Percentiles rank a stretch among this genome's conserved stretches.
Evolutionary conservation across 2,888 invertebrate genomes (phyloP).

Genomic region (Agrotis exclamationis): DNA sequence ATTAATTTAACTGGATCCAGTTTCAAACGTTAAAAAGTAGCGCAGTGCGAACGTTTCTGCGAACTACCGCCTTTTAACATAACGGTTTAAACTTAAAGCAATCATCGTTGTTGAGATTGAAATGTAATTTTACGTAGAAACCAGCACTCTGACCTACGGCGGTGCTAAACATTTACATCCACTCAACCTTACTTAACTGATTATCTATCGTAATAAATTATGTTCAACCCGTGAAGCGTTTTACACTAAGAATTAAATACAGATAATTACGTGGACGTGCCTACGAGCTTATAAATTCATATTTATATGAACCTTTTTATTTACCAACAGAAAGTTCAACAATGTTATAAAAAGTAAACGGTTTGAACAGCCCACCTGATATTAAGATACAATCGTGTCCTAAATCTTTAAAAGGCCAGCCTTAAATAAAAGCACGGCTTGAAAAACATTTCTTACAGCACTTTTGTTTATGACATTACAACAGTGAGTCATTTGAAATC

Average conservation of each 20-base stretch:
- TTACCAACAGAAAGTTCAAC: conserved; percentile 48
- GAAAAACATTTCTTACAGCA: conserved; percentile 41
- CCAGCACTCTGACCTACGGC: conserved; percentile 75
- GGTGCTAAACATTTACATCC: conserved; percentile 71
- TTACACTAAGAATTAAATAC: conserved; percentile 58
- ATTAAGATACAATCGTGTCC: conserved; percentile 57
- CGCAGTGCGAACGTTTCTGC: conserved; percentile 66
- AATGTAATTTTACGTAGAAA: conserved; percentile 82
- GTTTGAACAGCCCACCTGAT: conserved; percentile 53
- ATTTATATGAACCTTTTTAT: conserved; percentile 50
- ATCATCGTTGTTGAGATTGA: conserved; percentile 79
- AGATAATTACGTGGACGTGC: conserved; percentile 54
- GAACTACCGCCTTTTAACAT: conserved; percentile 78
- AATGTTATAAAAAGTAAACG: conserved; percentile 53
- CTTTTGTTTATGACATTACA: conserved; percentile 23
- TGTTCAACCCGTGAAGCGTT: conserved; percentile 50
- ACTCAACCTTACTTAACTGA: conserved; percentile 63
- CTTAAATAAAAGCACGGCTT: conserved; percentile 45
- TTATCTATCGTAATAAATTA: conserved; percentile 64
- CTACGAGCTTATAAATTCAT: conserved; percentile 54
- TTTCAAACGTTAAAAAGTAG: conserved; percentile 27
- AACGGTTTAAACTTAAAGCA: conserved; percentile 77
- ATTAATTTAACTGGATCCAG: conserved; percentile 19
- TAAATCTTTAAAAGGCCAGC: conserved; percentile 50
- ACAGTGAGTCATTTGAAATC: conserved; percentile 38